phyloP scores from a whole-genome alignment of 2,888 invertebrate species.

The Hypomecis punctinalis region DNA sequence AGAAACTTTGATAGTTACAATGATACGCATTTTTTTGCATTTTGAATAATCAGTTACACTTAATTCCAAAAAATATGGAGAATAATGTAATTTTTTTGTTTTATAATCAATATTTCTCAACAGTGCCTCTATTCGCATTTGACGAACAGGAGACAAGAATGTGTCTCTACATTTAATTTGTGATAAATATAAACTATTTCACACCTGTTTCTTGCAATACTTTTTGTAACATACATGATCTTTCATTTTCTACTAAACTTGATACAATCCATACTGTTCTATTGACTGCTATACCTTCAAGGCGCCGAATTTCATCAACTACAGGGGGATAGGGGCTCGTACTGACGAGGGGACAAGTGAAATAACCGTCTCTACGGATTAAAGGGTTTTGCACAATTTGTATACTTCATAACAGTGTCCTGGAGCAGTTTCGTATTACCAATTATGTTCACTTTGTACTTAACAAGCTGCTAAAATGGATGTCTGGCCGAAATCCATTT shows the following conservation, averaged over 20 bases:
- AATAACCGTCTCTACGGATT: conserved; percentile 79
- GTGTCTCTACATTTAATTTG: no score
- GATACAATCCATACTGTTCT: conserved; percentile 15
- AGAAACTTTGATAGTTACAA: no score
- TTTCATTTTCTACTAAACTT: neutral
- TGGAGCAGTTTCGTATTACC: conserved; percentile 81
- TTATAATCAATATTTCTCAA: no score
- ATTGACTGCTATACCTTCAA: conserved; percentile 53
- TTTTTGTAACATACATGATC: no score
- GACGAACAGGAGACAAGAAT: no score
- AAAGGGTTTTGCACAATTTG: conserved; percentile 83
- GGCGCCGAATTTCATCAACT: conserved; percentile 77
- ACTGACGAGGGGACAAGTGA: conserved; percentile 79
- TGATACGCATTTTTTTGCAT: no score
- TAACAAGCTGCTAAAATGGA: conserved; percentile 61
- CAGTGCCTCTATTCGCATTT: no score
- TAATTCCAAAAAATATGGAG: no score
- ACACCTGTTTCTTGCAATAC: no score
- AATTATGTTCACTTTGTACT: conserved; percentile 79
- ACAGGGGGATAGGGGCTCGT: conserved; percentile 51
- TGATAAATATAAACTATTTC: no score
- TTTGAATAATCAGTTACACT: no score
- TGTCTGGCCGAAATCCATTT: conserved; percentile 29
- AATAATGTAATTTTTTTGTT: no score
- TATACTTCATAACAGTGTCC: conserved; percentile 76